These are phyloP conservation scores for Megaleporinus macrocephalus DNA, from an alignment of 2,113 vertebrate genomes.

Conservation along the genomic window DNA sequence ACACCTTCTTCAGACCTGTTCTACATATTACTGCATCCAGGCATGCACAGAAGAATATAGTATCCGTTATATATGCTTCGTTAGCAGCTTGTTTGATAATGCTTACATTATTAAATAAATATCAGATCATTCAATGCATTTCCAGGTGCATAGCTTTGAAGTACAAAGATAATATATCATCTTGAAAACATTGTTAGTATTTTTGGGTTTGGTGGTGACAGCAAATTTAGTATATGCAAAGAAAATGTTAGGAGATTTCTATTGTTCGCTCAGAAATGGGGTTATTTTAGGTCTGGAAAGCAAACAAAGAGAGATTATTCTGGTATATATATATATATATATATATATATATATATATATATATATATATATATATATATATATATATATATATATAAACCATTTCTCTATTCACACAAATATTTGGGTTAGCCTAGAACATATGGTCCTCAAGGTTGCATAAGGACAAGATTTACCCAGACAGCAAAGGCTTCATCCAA, in stretches of 20 bases:
- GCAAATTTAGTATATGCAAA: not conserved
- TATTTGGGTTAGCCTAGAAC: constrained; percentile 8
- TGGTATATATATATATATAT: constrained; percentile 1
- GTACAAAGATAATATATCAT: no score
- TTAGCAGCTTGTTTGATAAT: not conserved
- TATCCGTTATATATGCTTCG: not conserved
- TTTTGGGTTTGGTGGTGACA: no score
- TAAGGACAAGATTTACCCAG: constrained; percentile 7
- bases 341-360: not conserved
- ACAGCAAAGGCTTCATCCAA: constrained; percentile 31
- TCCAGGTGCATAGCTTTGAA: no score
- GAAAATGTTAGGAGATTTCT: not conserved
- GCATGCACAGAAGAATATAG: not conserved
- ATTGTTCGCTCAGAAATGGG: not conserved
- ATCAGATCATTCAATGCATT: no score
- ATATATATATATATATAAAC: no score
- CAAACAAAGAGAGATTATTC: not conserved
- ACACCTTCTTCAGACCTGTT: not conserved
- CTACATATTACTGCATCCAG: not conserved
- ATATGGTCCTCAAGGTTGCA: not conserved
- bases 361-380: no score
- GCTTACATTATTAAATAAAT: no score
- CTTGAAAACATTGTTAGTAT: no score
- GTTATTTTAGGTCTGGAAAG: constrained; percentile 4
- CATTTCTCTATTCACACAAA: no score